These are phyloP conservation scores for Octonoba sinensis DNA, from an alignment of 2,888 invertebrate species.

Conservation along the genomic window DNA sequence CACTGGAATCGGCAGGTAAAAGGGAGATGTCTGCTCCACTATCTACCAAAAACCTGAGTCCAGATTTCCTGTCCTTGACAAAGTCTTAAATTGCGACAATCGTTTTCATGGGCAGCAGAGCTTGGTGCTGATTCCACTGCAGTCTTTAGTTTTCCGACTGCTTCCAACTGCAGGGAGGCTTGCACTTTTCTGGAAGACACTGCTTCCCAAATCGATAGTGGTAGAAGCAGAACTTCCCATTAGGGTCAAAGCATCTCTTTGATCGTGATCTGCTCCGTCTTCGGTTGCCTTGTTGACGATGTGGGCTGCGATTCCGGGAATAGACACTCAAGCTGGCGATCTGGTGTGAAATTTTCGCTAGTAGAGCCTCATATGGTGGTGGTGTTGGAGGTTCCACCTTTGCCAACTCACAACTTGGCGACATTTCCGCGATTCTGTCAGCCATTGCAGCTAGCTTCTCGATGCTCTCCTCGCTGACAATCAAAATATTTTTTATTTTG, in stretches of 20 bases:
- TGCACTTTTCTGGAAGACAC: conserved; percentile 3
- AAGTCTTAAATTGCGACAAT: conserved; percentile 13
- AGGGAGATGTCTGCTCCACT: conserved; percentile 29
- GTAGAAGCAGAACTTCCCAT: conserved; percentile 1
- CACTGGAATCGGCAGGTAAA: conserved; percentile 19
- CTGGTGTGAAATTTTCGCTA: background rate
- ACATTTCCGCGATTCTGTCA: background rate
- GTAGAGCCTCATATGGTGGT: background rate
- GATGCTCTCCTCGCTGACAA: background rate
- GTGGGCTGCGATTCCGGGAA: background rate
- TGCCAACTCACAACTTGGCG: background rate
- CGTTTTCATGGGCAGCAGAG: conserved; percentile 5
- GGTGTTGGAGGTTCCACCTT: background rate
- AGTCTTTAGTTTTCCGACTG: background rate
- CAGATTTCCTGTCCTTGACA: conserved; percentile 8
- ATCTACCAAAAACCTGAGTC: conserved; percentile 31
- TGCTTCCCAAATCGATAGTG: background rate
- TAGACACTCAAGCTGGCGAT: background rate
- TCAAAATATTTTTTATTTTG: background rate
- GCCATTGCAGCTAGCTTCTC: conserved; percentile 1
- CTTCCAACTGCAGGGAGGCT: background rate
- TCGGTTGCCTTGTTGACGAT: background rate
- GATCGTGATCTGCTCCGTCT: background rate
- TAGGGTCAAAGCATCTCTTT: background rate
- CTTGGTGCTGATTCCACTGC: conserved; percentile 8